Conservation (phyloP, 2,113 vertebrate genomes). For the Lanius ludovicianus region DNA sequence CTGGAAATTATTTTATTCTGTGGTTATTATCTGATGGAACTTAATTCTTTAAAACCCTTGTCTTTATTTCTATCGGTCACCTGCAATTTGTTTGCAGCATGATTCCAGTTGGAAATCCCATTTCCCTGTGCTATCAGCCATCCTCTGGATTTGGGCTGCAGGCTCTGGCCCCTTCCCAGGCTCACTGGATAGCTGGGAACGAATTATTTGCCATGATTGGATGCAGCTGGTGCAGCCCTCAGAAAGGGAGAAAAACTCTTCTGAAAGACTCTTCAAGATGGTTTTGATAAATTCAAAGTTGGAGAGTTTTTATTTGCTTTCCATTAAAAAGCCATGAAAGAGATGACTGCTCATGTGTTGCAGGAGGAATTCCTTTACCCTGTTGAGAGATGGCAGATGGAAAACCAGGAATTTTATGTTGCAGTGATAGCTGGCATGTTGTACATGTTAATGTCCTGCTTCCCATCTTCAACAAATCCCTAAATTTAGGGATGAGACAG, state of each 20-base stretch:
- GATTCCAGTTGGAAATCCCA: background rate
- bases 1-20: background rate
- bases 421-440: background rate
- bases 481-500: background rate
- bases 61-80: background rate
- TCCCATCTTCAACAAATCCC: background rate
- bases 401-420: background rate
- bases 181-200: background rate
- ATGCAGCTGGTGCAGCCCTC: background rate
- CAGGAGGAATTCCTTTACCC: background rate
- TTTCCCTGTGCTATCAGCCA: background rate
- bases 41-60: background rate
- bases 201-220: background rate
- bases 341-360: background rate
- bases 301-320: constrained; percentile 3
- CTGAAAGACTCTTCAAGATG: background rate
- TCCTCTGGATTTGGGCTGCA: background rate
- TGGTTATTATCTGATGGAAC: background rate
- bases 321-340: background rate
- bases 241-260: background rate
- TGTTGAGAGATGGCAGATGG: background rate
- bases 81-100: background rate
- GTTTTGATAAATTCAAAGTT: background rate
- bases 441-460: background rate
- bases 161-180: background rate